A percentile compares a stretch with the other conserved stretches of the same genome.
Conservation (phyloP, 2,113 vertebrate species). For the Atractosteus spatula region DNA sequence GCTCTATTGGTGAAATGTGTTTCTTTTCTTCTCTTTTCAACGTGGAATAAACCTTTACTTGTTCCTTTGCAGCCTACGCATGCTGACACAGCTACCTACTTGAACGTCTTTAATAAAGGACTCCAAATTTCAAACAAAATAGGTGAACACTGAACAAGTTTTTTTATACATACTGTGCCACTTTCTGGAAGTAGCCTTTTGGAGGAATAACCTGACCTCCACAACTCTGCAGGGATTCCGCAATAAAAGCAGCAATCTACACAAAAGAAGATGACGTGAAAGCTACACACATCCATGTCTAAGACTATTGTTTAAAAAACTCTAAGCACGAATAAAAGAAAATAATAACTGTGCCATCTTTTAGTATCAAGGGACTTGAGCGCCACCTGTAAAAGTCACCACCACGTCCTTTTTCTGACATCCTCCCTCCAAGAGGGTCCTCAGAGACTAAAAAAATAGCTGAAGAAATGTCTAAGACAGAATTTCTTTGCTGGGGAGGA, state of each 20-base stretch:
- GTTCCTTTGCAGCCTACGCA: too few species aligned
- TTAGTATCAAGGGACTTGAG: not conserved
- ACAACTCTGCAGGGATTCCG: slow-evolving; percentile 97
- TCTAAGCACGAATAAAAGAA: slow-evolving; percentile 41
- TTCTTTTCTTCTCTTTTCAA: too few species aligned
- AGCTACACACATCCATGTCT: not conserved
- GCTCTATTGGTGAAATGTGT: too few species aligned
- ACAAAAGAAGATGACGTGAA: slow-evolving; percentile 63
- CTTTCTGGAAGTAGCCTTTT: slow-evolving; percentile 92
- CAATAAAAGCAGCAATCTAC: slow-evolving; percentile 95
- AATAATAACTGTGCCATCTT: slow-evolving; percentile 18
- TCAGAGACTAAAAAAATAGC: too few species aligned
- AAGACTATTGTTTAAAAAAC: not conserved
- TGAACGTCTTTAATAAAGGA: not conserved
- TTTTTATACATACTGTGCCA: slow-evolving; percentile 84
- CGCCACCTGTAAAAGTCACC: not conserved
- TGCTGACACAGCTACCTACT: too few species aligned
- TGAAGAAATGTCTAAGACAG: not conserved
- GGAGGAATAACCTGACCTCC: slow-evolving; percentile 96
- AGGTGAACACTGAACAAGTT: not conserved
- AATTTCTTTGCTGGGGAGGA: not conserved
- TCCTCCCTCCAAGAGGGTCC: not conserved
- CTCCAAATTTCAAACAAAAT: not conserved
- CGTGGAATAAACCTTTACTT: too few species aligned
- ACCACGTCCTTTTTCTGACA: not conserved